Percentiles rank a stretch among this genome's conserved stretches.
Evolutionary conservation across 2,888 invertebrate genomes (phyloP).

Genomic region (Drosophila setosimentum): DNA sequence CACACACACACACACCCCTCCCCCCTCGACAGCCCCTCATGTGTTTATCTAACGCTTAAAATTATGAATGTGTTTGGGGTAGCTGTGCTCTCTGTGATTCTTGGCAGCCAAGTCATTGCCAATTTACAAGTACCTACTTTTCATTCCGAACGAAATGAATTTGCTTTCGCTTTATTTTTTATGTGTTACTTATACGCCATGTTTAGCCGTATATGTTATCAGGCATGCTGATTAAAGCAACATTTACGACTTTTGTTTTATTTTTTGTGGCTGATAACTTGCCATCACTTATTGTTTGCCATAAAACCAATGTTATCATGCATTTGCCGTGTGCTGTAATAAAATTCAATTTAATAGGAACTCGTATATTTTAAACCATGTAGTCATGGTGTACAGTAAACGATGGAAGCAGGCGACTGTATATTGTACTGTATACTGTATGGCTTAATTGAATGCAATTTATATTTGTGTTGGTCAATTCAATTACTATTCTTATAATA

Average conservation of each 20-base stretch:
- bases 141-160: conserved; percentile 21
- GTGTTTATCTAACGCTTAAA: conserved; percentile 64
- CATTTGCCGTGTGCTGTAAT: not conserved
- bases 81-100: conserved; percentile 33
- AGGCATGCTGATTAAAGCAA: conserved; percentile 24
- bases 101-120: conserved; percentile 47
- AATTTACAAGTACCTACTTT: conserved; percentile 44
- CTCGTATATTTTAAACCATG: not conserved
- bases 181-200: conserved; percentile 44
- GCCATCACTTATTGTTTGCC: conserved; percentile 2
- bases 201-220: conserved; percentile 34
- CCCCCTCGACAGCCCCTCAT: not conserved
- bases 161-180: conserved; percentile 6
- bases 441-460: conserved; percentile 28
- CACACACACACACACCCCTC: too few relatives aligned
- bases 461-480: conserved; percentile 38
- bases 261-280: conserved; percentile 24
- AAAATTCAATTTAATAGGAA: conserved; percentile 32
- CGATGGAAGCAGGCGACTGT: not conserved
- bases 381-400: conserved; percentile 6
- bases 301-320: conserved; percentile 16
- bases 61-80: conserved; percentile 63
- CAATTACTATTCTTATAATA: conserved; percentile 47
- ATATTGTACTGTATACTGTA: not conserved
- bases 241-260: conserved; percentile 38